A percentile compares a stretch with the other conserved stretches of the same genome.
phyloP scores from a whole-genome alignment of 2,113 vertebrate species.

The Eclectus roratus region DNA sequence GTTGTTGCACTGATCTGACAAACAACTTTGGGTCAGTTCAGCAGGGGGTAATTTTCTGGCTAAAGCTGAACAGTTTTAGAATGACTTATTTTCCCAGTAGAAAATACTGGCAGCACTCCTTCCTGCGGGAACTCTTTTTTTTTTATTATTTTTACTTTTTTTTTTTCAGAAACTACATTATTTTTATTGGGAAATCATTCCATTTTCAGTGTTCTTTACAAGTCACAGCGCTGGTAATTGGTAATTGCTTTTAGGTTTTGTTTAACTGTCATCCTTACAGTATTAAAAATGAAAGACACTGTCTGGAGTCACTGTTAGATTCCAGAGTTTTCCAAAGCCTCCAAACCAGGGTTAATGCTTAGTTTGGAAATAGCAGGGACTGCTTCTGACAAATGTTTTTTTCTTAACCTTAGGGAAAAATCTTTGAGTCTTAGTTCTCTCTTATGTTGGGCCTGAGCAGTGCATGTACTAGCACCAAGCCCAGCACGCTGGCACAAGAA shows the following conservation, averaged over 20 bases:
- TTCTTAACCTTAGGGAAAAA: not conserved
- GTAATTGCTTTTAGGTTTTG: not conserved
- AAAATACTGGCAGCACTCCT: slow-evolving; percentile 26
- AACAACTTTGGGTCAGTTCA: slow-evolving; percentile 28
- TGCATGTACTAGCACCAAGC: not conserved
- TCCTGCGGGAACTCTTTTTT: not conserved
- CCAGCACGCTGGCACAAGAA: not conserved
- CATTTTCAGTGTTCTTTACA: not conserved
- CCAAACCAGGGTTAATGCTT: not conserved
- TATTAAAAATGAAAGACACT: not conserved
- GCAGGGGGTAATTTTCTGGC: not conserved
- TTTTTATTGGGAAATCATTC: slow-evolving; percentile 22
- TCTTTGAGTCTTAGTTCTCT: not conserved
- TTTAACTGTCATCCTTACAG: not conserved
- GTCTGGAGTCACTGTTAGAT: not conserved
- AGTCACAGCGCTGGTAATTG: not conserved
- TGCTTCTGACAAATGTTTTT: not conserved
- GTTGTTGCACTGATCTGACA: not conserved
- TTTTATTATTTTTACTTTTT: not conserved
- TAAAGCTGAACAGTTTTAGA: not conserved
- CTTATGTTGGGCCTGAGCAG: not conserved
- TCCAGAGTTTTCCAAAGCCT: not conserved
- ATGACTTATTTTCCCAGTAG: slow-evolving; percentile 21
- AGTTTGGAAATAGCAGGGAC: not conserved
- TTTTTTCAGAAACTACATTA: not conserved